These are phyloP conservation scores for Perca fluviatilis DNA, from an alignment of 2,113 vertebrate species.

Conservation along the genomic window DNA sequence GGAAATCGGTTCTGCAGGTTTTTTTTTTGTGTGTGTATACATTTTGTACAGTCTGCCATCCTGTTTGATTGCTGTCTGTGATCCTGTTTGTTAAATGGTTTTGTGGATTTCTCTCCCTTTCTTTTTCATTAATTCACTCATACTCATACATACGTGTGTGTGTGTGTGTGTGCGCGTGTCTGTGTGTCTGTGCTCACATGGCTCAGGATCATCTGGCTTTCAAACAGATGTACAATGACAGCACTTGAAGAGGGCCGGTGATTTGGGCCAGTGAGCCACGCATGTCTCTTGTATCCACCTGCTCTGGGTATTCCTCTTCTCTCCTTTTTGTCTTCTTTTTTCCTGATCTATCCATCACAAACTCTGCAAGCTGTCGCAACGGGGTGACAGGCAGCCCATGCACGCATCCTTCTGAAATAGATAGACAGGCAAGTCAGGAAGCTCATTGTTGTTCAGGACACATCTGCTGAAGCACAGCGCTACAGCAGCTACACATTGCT, in stretches of 20 bases:
- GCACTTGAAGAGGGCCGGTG: constrained; percentile 70
- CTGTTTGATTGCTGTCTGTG: constrained; percentile 51
- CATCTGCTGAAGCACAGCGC: constrained; percentile 57
- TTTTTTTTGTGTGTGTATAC: background rate
- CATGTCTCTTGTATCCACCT: constrained; percentile 68
- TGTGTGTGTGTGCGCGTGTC: background rate
- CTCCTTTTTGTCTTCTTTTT: constrained; percentile 52
- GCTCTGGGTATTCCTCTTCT: constrained; percentile 53
- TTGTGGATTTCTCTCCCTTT: constrained; percentile 5
- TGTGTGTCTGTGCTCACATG: constrained; percentile 5
- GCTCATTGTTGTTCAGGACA: constrained; percentile 78
- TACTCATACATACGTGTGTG: background rate
- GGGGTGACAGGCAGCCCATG: constrained; percentile 68
- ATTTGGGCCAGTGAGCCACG: constrained; percentile 80
- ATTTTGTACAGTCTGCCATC: constrained; percentile 12
- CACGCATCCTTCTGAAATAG: constrained; percentile 66
- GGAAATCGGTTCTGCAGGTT: constrained; percentile 15
- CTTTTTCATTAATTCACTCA: constrained; percentile 26
- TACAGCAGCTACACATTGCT: constrained; percentile 46
- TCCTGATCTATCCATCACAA: constrained; percentile 78
- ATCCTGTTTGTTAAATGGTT: constrained; percentile 16
- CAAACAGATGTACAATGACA: constrained; percentile 81
- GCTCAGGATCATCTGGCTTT: constrained; percentile 42
- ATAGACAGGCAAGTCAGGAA: constrained; percentile 69
- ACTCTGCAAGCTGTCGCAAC: constrained; percentile 70